A percentile compares a stretch with the other conserved stretches of the same genome.
Conservation (phyloP, 1,140 invertebrate species). For the Dendrolimus kikuchii region DNA sequence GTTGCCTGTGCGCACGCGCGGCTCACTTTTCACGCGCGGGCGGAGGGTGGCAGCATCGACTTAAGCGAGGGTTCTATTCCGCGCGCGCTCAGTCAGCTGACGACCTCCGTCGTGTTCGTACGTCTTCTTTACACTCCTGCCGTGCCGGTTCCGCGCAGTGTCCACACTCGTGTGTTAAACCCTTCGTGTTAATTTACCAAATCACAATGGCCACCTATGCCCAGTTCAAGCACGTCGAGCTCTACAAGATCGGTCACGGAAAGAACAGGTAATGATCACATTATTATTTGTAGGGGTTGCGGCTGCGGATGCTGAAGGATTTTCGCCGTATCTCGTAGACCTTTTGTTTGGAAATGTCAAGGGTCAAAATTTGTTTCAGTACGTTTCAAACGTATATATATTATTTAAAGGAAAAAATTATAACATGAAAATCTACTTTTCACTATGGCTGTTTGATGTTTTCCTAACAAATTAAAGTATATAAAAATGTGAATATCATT, state of each 20-base stretch:
- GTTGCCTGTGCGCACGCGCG: slow-evolving; percentile 47
- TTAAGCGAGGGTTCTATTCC: slow-evolving; percentile 54
- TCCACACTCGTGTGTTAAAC: slow-evolving; percentile 34
- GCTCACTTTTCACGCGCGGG: slow-evolving; percentile 52
- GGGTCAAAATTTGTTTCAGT: slow-evolving; percentile 7
- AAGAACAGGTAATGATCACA: slow-evolving; percentile 74
- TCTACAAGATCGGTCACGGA: slow-evolving; percentile 80
- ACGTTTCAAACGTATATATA: too few relatives aligned
- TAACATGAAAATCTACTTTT: too few relatives aligned
- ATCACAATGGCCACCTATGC: slow-evolving; percentile 77
- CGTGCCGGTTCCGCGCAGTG: slow-evolving; percentile 43
- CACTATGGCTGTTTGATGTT: too few relatives aligned
- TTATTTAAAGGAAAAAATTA: too few relatives aligned
- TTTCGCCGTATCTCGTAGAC: slow-evolving; percentile 13
- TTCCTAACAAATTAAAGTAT: too few relatives aligned
- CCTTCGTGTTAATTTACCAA: slow-evolving; percentile 29
- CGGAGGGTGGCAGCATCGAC: slow-evolving; percentile 63
- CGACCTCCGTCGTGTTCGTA: slow-evolving; percentile 31
- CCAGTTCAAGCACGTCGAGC: slow-evolving; percentile 80
- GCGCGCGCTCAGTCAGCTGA: slow-evolving; percentile 68
- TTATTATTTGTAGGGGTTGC: slow-evolving; percentile 2
- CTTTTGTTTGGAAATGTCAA: slow-evolving; percentile 32
- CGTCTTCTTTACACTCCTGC: slow-evolving; percentile 17
- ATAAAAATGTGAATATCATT: too few relatives aligned
- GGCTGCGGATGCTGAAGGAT: slow-evolving; percentile 23